A percentile compares a stretch with the other conserved stretches of the same genome.
Evolutionary conservation across 2,113 vertebrate species (phyloP).

Genomic region (Eurystomus gularis): DNA sequence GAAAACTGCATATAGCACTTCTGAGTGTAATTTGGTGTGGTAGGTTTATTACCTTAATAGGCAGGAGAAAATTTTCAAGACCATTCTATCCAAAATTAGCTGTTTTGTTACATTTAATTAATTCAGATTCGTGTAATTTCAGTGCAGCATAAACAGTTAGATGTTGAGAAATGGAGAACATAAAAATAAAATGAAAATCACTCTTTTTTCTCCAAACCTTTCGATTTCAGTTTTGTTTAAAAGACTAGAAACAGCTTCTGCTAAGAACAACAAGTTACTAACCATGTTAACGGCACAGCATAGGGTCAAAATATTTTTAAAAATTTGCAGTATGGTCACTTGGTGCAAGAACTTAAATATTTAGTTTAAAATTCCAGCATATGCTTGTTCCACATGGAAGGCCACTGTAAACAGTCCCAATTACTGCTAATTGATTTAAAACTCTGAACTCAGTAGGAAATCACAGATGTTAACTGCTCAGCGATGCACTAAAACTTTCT

Average conservation of each 20-base stretch:
- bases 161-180: neutral
- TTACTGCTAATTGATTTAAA: constrained; percentile 74
- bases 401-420: constrained; percentile 36
- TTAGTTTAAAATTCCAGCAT: constrained; percentile 58
- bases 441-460: constrained; percentile 67
- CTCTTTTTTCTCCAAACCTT: neutral
- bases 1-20: neutral
- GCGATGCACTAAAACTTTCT: constrained; percentile 55
- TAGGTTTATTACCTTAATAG: neutral
- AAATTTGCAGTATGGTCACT: neutral
- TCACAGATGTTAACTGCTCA: constrained; percentile 68
- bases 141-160: neutral
- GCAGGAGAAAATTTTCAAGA: neutral
- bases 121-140: neutral
- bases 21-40: neutral
- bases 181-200: neutral
- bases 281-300: neutral
- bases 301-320: neutral
- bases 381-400: constrained; percentile 58
- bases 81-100: neutral
- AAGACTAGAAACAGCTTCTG: constrained; percentile 4
- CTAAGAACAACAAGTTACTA: neutral
- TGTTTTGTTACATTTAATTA: neutral
- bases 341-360: constrained; percentile 23
- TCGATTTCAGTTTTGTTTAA: neutral